Base-by-base conservation (phyloP, 2,888 invertebrate genomes). In the Mesopsocus fuscifrons region DNA sequence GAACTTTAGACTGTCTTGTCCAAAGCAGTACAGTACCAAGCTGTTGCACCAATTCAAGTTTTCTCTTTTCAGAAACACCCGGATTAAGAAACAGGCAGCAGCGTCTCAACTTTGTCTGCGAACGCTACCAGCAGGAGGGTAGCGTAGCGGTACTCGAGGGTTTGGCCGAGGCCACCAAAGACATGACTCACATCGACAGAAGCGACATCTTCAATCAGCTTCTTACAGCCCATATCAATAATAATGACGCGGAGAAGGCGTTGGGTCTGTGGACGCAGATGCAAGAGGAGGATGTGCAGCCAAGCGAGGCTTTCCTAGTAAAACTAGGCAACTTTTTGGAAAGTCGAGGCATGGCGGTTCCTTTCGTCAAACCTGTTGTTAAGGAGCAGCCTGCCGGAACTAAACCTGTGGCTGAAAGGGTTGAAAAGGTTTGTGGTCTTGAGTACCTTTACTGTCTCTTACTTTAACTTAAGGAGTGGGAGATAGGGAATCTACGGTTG, bases 281-380 rank as follows among this genome's bases (percentile, higher is more conserved):
- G 63, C 87, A 88, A 60, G 87, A 89, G 56, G 85, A 89, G 54
- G 72, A 75, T 48, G 64, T 83, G 45, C 59, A 74, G 15, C 78
- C 87, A 0, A 71, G 69, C 20, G 74, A 77, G 20, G 60, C 67
- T 17, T 85, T 89, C 56, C 63, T 88, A 1, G 46, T 53, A 1
- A 64, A 65, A 34, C 65, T 89, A 17, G 78, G 74, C 0, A 64
- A 67, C 11, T 73, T 80, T 53, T 64, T 89, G 16, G 62, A 67
- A 51, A 63, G 67, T 6, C 73, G 78, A 50, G 67, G 72, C 21
- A 58, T 69, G 35, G 55, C 66, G 2, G 68, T 84, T n/a, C 87
- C 88, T 0, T 88, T 88, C 55, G 63, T 26, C 11, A 26, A 26
- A 26, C 26, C 26, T 9, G 26, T 9, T 9, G 26, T 26, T 26